Conservation (phyloP, 2,888 invertebrate species). For the Strigamia crassipes region DNA sequence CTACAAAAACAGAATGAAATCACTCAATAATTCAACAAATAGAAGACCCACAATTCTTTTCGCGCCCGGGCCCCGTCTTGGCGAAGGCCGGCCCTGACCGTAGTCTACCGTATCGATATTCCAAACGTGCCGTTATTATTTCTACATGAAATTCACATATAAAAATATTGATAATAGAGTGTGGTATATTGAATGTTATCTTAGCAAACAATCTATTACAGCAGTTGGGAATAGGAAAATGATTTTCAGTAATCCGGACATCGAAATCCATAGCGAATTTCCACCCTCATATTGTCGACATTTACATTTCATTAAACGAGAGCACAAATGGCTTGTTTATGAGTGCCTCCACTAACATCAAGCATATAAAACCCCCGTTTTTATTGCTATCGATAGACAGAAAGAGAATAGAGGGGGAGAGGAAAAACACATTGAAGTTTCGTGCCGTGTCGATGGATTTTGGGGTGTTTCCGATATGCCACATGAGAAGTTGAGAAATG, state of each 20-base stretch:
- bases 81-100: no score
- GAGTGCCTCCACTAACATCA: constrained; percentile 14
- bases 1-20: no score
- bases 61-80: no score
- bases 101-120: no score
- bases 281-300: constrained; percentile 7
- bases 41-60: no score
- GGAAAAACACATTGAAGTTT: constrained; percentile 17
- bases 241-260: not conserved
- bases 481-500: constrained; percentile 34
- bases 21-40: no score
- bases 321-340: constrained; percentile 17
- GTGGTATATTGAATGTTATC: not conserved
- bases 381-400: constrained; percentile 32
- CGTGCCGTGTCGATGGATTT: constrained; percentile 37
- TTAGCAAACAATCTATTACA: not conserved
- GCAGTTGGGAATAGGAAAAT: not conserved
- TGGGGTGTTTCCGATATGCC: constrained; percentile 37
- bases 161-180: not conserved
- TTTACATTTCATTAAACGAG: constrained; percentile 28
- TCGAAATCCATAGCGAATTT: constrained; percentile 7
- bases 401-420: not conserved
- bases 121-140: no score
- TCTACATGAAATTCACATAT: no score
- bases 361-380: constrained; percentile 29